These are phyloP conservation scores for Taxidea taxus DNA, from an alignment of 2,113 vertebrate species.

Conservation along the genomic window DNA sequence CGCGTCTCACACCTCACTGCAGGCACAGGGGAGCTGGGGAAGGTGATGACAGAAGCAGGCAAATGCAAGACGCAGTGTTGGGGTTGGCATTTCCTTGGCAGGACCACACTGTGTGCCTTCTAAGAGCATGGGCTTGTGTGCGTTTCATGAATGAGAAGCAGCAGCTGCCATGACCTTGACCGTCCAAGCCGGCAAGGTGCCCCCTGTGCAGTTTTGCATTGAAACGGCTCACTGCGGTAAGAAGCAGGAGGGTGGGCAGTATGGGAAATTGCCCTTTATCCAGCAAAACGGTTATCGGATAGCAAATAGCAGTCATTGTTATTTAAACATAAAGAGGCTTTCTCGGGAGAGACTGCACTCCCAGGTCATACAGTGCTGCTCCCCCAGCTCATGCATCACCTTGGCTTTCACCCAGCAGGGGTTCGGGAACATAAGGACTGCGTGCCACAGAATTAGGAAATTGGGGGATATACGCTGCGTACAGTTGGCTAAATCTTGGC, in stretches of 20 bases:
- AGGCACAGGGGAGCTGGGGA: background rate
- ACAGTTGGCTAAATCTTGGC: background rate
- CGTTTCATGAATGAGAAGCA: background rate
- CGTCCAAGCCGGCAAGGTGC: background rate
- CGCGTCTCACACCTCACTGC: slow-evolving; percentile 51
- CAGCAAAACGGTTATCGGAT: background rate
- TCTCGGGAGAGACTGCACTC: background rate
- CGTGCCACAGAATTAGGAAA: background rate
- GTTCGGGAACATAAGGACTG: background rate
- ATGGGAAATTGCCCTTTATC: background rate
- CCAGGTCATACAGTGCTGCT: background rate
- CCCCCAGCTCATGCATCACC: background rate
- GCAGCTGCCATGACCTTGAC: slow-evolving; percentile 21
- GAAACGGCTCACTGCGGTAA: background rate
- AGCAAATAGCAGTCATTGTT: background rate
- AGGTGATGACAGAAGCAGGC: slow-evolving; percentile 67
- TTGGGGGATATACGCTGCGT: background rate
- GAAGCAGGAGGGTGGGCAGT: no score
- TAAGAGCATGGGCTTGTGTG: background rate
- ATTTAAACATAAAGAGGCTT: background rate
- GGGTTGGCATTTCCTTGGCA: slow-evolving; percentile 67
- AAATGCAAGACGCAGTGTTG: background rate
- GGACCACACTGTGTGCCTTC: background rate
- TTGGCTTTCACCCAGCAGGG: background rate
- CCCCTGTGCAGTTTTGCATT: background rate